Evolutionary conservation across 1,140 invertebrate genomes (phyloP).

Genomic region (Hycleus cichorii): DNA sequence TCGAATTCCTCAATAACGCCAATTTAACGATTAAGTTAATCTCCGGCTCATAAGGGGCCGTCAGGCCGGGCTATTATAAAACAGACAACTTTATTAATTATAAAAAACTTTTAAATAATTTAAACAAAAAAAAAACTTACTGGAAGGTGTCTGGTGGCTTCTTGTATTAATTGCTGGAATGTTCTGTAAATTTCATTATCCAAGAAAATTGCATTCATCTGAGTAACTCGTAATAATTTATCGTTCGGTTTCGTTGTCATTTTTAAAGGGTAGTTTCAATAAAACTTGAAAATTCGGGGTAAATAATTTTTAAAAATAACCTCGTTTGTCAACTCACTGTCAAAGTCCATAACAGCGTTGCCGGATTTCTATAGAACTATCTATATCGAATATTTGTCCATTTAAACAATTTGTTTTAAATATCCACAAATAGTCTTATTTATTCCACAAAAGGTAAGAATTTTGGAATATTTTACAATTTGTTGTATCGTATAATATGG

Average conservation of each 20-base stretch:
- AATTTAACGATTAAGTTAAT: slow-evolving; percentile 32
- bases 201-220: slow-evolving; percentile 40
- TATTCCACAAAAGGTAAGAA: too few species aligned
- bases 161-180: slow-evolving; percentile 27
- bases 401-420: too few species aligned
- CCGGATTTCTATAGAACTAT: too few species aligned
- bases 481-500: too few species aligned
- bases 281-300: too few species aligned
- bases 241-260: slow-evolving; percentile 8
- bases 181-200: slow-evolving; percentile 37
- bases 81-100: neutral
- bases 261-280: too few species aligned
- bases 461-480: too few species aligned
- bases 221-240: slow-evolving; percentile 36
- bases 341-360: too few species aligned
- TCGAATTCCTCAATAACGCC: slow-evolving; percentile 32
- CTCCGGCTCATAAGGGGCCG: slow-evolving; percentile 29
- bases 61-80: slow-evolving; percentile 31
- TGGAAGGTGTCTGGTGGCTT: slow-evolving; percentile 30
- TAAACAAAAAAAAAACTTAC: slow-evolving; percentile 26
- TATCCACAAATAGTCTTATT: too few species aligned
- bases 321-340: too few species aligned
- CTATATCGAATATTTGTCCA: too few species aligned
- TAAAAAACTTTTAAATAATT: slow-evolving; percentile 1
- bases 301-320: too few species aligned